Base-by-base conservation (phyloP, 2,797 vertebrate genomes). In the Pangasius larnaudii region DNA sequence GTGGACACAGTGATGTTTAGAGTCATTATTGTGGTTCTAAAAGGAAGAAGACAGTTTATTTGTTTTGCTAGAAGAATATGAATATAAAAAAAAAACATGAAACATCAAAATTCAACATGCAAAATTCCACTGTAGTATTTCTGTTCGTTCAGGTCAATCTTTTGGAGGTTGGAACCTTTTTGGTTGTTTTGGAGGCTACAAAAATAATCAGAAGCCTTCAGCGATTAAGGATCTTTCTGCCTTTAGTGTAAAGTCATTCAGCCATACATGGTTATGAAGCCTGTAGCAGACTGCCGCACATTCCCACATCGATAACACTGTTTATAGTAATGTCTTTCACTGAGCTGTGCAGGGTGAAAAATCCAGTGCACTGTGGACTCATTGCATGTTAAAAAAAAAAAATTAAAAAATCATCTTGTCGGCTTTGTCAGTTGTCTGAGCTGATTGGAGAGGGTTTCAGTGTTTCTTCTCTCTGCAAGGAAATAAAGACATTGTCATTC, bases 381-480 rank as follows among this genome's bases (percentile, higher is more conserved):
- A 9, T 49, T 51, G 61, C 1, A 42, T 63, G 42, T 67, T 10
- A 3, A 33, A 53, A 77, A 77, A 51, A 74, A 33, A 61, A 77
- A 77, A 82, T n/a, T 77, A 58, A 51, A 75, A 53, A 77, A 14
- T 16, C 1, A 27, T 61, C 51, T 72, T 53, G 74, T 24, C 1
- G 0, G 65, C 30, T 22, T 67, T 67, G 86, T 94, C 88, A 93
- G 89, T 92, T 93, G 88, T 93, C 90, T 63, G 85, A 89, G 85
- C 90, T 93, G 77, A 90, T 9, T 5, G 89, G 46, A 0, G 89
- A 30, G 24, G 90, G 86, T 39, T 42, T 83, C 0, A 42, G 81
- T 46, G 90, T 87, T 88, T 94, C 95, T 93, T 95, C 95, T 94
- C 90, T 95, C 96, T 96, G 92, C 84, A 94, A 92, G 71, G 61